Conservation (phyloP, 2,888 invertebrate genomes). For the Drosophila sordidapex region DNA sequence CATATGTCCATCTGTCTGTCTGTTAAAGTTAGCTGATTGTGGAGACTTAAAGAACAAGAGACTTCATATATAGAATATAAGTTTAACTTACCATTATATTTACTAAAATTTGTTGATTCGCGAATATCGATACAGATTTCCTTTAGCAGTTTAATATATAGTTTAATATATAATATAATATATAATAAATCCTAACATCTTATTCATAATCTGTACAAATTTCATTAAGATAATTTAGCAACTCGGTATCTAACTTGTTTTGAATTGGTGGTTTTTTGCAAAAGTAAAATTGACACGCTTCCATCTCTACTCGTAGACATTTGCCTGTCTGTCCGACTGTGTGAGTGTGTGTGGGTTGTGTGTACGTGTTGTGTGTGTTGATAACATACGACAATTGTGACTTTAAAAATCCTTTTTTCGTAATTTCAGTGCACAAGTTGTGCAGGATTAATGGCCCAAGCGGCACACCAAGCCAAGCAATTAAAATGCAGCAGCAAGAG, state of each 20-base stretch:
- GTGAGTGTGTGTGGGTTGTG: constrained; percentile 2
- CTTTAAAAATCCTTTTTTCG: constrained; percentile 77
- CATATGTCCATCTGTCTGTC: not conserved
- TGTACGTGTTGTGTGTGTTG: constrained; percentile 40
- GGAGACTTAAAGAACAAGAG: not conserved
- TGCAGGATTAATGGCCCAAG: constrained; percentile 78
- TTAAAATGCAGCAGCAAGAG: constrained; percentile 70
- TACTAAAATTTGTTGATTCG: not conserved
- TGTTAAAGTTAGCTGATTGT: not conserved
- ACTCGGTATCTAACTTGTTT: not conserved
- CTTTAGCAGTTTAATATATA: no score
- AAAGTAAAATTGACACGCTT: not conserved
- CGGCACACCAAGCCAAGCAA: constrained; percentile 75
- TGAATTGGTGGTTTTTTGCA: not conserved
- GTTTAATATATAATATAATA: no score
- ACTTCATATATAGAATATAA: not conserved
- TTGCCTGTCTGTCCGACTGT: constrained; percentile 2
- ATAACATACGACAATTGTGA: constrained; percentile 79
- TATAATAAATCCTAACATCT: not conserved
- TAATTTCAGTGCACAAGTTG: constrained; percentile 75
- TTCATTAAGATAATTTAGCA: no score
- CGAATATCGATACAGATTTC: not conserved
- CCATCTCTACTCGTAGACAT: constrained; percentile 10
- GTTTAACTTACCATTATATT: not conserved
- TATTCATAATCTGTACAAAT: no score